Evolutionary conservation across 2,888 invertebrate genomes (phyloP).

Genomic region (Mallateleia sp.): DNA sequence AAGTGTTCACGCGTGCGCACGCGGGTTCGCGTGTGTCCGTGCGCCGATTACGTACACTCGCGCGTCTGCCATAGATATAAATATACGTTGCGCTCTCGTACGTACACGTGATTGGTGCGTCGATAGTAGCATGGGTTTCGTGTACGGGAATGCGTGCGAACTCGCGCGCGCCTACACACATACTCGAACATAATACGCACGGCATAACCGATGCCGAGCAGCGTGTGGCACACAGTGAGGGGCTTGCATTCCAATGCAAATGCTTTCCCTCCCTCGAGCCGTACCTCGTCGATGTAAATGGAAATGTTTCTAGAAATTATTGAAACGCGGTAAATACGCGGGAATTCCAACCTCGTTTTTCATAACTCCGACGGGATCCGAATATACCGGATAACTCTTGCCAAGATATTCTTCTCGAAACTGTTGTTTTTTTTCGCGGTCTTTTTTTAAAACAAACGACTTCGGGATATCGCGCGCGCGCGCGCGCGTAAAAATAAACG

Average conservation of each 20-base stretch:
- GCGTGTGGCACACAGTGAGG: slow-evolving; percentile 69
- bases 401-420: neutral
- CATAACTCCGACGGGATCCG: slow-evolving; percentile 18
- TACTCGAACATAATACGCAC: too few species aligned
- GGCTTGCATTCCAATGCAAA: slow-evolving; percentile 76
- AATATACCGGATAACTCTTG: slow-evolving; percentile 12
- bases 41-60: slow-evolving; percentile 56
- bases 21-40: slow-evolving; percentile 34
- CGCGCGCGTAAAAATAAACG: too few species aligned
- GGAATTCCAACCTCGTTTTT: slow-evolving; percentile 57
- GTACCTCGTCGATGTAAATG: slow-evolving; percentile 58
- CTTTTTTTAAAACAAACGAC: too few species aligned
- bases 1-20: slow-evolving; percentile 78
- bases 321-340: slow-evolving; percentile 59
- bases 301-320: slow-evolving; percentile 74
- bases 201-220: slow-evolving; percentile 43
- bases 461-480: too few species aligned
- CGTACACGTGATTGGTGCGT: slow-evolving; percentile 66
- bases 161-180: slow-evolving; percentile 60
- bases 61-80: slow-evolving; percentile 69
- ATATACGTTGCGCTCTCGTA: slow-evolving; percentile 76
- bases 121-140: slow-evolving; percentile 37
- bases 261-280: slow-evolving; percentile 68
- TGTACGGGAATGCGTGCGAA: slow-evolving; percentile 66
- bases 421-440: too few species aligned